A percentile compares a stretch with the other conserved stretches of the same genome.
phyloP scores from a whole-genome alignment of 1,140 invertebrate species.

The Ips typographus region DNA sequence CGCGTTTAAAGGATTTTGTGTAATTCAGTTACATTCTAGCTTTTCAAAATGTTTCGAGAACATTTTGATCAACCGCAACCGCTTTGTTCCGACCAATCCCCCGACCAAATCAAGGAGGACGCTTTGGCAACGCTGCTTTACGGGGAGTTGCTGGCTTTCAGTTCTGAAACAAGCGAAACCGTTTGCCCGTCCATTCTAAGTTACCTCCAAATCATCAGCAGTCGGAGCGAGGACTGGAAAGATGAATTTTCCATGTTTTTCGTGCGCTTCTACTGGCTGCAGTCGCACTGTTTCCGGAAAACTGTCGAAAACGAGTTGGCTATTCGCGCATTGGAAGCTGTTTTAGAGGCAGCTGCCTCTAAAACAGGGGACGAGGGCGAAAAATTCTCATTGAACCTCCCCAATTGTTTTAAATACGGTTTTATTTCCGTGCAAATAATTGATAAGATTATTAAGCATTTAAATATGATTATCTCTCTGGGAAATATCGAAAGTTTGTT shows the following conservation, averaged over 20 bases:
- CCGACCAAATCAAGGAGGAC: slow-evolving; percentile 58
- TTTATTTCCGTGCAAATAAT: slow-evolving; percentile 52
- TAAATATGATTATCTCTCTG: slow-evolving; percentile 59
- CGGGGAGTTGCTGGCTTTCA: slow-evolving; percentile 59
- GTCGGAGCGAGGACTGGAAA: slow-evolving; percentile 51
- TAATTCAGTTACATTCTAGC: slow-evolving; percentile 25
- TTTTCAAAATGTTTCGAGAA: slow-evolving; percentile 59
- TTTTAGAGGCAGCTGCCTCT: slow-evolving; percentile 51
- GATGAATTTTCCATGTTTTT: slow-evolving; percentile 53
- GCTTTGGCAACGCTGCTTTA: slow-evolving; percentile 62
- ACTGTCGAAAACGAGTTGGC: slow-evolving; percentile 55
- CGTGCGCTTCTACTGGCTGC: slow-evolving; percentile 57
- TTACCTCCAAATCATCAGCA: slow-evolving; percentile 49
- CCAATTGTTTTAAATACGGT: slow-evolving; percentile 57
- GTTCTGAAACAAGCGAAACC: slow-evolving; percentile 24
- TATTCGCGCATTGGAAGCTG: slow-evolving; percentile 54
- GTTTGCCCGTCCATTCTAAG: slow-evolving; percentile 37
- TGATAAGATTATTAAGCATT: slow-evolving; percentile 55
- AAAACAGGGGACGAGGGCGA: slow-evolving; percentile 45
- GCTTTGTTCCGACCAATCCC: slow-evolving; percentile 54
- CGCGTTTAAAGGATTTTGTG: not conserved
- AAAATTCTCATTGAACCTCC: slow-evolving; percentile 51
- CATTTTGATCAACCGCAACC: slow-evolving; percentile 59
- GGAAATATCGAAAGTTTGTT: slow-evolving; percentile 61
- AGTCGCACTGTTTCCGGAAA: slow-evolving; percentile 57